Percentiles rank a stretch among this genome's conserved stretches.
Evolutionary conservation across 1,140 invertebrate genomes (phyloP).

Genomic region (Halesus radiatus): DNA sequence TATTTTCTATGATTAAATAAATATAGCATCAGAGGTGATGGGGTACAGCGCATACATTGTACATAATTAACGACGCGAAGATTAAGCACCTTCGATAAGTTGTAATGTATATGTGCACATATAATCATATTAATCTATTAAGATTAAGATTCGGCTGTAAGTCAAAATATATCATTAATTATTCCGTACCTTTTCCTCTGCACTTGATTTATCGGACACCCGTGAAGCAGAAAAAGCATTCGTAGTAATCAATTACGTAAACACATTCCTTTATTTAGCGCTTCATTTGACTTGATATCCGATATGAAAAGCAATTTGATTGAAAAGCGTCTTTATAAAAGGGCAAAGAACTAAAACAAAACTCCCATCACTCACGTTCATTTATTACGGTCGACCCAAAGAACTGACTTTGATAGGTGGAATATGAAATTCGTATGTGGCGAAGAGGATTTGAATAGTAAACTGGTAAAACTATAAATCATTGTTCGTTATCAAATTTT

Average conservation of each 20-base stretch:
- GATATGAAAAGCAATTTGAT: background rate
- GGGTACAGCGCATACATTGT: too few species aligned
- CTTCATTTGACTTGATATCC: background rate
- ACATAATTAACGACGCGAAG: too few species aligned
- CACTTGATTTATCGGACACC: background rate
- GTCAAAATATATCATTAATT: too few species aligned
- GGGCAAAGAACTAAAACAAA: slow-evolving; percentile 7
- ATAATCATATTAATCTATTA: too few species aligned
- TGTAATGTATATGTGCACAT: too few species aligned
- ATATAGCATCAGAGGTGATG: too few species aligned
- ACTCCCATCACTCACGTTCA: slow-evolving; percentile 15
- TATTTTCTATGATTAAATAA: too few species aligned
- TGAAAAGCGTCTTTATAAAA: too few species aligned
- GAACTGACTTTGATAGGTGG: slow-evolving; percentile 22
- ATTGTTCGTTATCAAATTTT: slow-evolving; percentile 48
- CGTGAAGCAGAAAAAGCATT: slow-evolving; percentile 1
- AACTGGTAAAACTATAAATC: slow-evolving; percentile 35
- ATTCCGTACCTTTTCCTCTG: too few species aligned
- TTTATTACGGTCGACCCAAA: slow-evolving; percentile 25
- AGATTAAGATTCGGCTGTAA: too few species aligned
- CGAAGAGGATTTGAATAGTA: slow-evolving; percentile 38
- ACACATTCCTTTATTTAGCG: background rate
- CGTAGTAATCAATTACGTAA: background rate
- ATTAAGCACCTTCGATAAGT: too few species aligned
- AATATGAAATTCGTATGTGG: slow-evolving; percentile 28